Base-by-base conservation (phyloP, 2,113 vertebrate genomes). In the Ploceus nigricollis region DNA sequence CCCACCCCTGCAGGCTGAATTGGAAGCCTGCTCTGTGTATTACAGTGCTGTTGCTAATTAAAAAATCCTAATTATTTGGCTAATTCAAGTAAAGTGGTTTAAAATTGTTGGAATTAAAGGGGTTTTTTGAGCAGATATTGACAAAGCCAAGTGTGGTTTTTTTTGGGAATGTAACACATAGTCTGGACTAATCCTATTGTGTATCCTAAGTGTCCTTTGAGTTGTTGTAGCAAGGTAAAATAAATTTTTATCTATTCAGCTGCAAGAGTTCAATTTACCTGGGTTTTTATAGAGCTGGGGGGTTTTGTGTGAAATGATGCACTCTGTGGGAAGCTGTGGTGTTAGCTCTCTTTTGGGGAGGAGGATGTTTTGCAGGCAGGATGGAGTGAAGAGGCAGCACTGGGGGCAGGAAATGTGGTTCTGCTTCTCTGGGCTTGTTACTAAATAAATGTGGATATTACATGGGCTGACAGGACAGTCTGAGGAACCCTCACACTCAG, bases 101-200 rank as follows among this genome's bases (percentile, higher is more conserved):
- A 23, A 72, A 77, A 6, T 16, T 9, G 27, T 10, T 78, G 9
- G 15, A 31, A 19, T 33, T 7, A 24, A 56, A 76, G 11, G 31
- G 1, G 0, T 5, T 5, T 25, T 48, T 64, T 22, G 3, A 33
- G 13, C 5, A 33, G 33, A 13, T 28, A 1, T 28, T 78, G 9
- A 19, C 16, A 44, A 28, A 71, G 2, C 5, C 24, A 27, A 13
- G 2, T 11, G 2, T 19, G 15, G 11, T 33, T 3, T 15, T 9
- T 4, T 2, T 57, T 15, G 28, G n/a, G 39, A 64, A 9, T 7
- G 15, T 45, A 31, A 15, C 11, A 6, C 3, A 8, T 4, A 1
- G 5, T 25, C 15, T 70, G 42, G 4, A 1, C 1, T 9, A 9
- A 69, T 37, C 15, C 16, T 30, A 0, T 3, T 9, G 22, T 18